phyloP scores from a whole-genome alignment of 2,113 vertebrate species.

The Chlorocebus sabaeus region DNA sequence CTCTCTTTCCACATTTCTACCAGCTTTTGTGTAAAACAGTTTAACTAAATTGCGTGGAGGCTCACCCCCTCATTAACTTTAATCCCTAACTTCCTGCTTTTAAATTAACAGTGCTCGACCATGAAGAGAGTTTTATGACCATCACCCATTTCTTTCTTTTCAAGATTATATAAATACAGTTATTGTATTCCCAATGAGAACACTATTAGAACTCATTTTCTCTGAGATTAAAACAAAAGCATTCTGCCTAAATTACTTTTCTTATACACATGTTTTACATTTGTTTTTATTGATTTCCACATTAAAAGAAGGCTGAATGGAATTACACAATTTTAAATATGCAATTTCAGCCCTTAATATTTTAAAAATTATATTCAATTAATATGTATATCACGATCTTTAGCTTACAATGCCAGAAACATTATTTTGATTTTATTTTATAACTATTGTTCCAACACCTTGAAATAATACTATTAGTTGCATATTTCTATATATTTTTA shows the following conservation, averaged over 20 bases:
- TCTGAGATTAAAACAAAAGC: neutral
- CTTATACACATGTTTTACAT: neutral
- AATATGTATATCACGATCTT: neutral
- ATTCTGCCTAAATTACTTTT: neutral
- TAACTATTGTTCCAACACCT: neutral
- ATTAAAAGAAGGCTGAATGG: neutral
- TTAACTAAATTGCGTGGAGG: slow-evolving; percentile 43
- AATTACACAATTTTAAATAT: neutral
- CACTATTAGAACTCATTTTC: neutral
- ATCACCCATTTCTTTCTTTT: slow-evolving; percentile 67
- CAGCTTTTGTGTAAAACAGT: slow-evolving; percentile 58
- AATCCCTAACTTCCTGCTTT: slow-evolving; percentile 60
- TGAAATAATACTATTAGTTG: neutral
- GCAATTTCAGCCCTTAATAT: neutral
- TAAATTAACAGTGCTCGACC: slow-evolving; percentile 36
- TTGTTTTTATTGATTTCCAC: neutral
- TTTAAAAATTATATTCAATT: neutral
- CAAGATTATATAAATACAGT: slow-evolving; percentile 47
- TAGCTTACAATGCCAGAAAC: neutral
- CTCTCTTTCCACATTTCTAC: slow-evolving; percentile 58
- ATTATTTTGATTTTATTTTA: neutral
- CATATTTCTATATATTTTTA: neutral
- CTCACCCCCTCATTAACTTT: slow-evolving; percentile 41
- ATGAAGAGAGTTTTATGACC: slow-evolving; percentile 31
- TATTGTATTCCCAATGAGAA: slow-evolving; percentile 44